These are phyloP conservation scores for Brachypalpus laphriformis DNA, from an alignment of 2,888 invertebrate genomes.

Conservation along the genomic window DNA sequence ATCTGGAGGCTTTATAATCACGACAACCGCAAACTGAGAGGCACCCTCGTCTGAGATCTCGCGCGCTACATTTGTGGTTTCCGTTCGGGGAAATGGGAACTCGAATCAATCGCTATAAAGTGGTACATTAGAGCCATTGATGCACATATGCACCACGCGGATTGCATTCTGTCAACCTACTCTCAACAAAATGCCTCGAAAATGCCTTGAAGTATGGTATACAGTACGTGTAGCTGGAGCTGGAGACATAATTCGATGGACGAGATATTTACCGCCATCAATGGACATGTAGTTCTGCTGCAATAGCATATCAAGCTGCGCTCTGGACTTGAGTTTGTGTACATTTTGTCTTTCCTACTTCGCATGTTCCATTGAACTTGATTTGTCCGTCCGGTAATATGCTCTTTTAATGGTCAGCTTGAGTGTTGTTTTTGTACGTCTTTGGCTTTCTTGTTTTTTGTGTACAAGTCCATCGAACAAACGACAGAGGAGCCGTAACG, in stretches of 20 bases:
- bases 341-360: constrained; percentile 4
- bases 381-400: constrained; percentile 43
- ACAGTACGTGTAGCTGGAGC: background rate
- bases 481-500: background rate
- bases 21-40: constrained; percentile 37
- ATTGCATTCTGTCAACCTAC: constrained; percentile 49
- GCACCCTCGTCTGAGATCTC: constrained; percentile 18
- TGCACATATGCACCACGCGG: constrained; percentile 7
- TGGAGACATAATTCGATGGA: constrained; percentile 30
- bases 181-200: constrained; percentile 16
- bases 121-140: constrained; percentile 6
- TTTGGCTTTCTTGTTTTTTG: constrained; percentile 35
- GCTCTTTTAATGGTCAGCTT: constrained; percentile 41
- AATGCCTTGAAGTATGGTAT: constrained; percentile 12
- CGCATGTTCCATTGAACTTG: constrained; percentile 67
- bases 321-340: constrained; percentile 18
- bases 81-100: constrained; percentile 39
- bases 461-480: constrained; percentile 20
- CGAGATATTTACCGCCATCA: constrained; percentile 40
- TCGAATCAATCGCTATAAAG: constrained; percentile 30
- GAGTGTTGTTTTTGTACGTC: constrained; percentile 7
- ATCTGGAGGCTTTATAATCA: constrained; percentile 37
- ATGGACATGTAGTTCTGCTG: constrained; percentile 26
- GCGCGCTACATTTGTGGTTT: constrained; percentile 51
- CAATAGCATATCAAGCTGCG: constrained; percentile 13